Evolutionary conservation across 2,888 invertebrate genomes (phyloP).

Genomic region (Priocnemis perturbator): DNA sequence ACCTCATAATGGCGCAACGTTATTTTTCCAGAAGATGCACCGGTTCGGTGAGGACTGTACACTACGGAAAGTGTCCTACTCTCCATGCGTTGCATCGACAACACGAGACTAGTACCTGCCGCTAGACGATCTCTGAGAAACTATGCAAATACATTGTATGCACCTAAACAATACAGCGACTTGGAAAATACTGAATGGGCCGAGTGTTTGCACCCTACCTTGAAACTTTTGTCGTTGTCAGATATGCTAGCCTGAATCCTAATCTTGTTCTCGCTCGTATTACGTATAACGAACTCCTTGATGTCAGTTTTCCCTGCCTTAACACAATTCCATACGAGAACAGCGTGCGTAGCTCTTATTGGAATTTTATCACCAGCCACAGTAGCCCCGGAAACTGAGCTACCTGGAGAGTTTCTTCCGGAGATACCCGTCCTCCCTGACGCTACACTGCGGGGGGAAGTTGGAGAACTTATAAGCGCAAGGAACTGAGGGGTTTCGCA

Average conservation of each 20-base stretch:
- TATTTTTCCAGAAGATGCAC: conserved; percentile 77
- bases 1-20: conserved; percentile 76
- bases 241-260: conserved; percentile 77
- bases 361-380: conserved; percentile 72
- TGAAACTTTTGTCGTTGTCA: conserved; percentile 67
- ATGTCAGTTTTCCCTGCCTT: conserved; percentile 77
- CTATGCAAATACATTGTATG: conserved; percentile 46
- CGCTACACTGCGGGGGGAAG: conserved; percentile 64
- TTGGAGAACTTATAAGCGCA: conserved; percentile 60
- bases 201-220: conserved; percentile 65
- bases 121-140: conserved; percentile 66
- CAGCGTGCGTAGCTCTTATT: conserved; percentile 78
- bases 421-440: conserved; percentile 65
- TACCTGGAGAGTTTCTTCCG: conserved; percentile 69
- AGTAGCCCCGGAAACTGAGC: conserved; percentile 65
- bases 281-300: conserved; percentile 78
- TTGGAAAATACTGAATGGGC: background rate
- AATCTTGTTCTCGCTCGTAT: conserved; percentile 78
- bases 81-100: conserved; percentile 78
- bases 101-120: conserved; percentile 62
- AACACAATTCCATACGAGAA: conserved; percentile 80
- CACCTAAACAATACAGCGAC: background rate
- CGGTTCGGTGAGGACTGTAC: conserved; percentile 78
- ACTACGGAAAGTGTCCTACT: conserved; percentile 77
- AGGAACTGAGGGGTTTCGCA: conserved; percentile 66